Evolutionary conservation across 2,888 invertebrate species (phyloP).

Genomic region (Rotaria sp.): DNA sequence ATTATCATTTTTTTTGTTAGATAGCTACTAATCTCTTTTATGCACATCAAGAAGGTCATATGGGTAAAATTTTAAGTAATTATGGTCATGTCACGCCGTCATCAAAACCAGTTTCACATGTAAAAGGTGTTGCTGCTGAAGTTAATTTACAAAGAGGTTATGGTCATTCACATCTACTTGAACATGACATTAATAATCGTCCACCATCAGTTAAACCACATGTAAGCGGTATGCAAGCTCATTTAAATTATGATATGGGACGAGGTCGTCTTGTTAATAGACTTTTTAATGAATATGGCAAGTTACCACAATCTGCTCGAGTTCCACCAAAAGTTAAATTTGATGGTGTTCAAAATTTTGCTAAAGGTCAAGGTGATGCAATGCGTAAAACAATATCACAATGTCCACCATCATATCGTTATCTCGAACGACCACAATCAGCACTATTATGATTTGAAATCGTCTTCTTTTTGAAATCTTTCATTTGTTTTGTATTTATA

Average conservation of each 20-base stretch:
- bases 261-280: not conserved
- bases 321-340: not conserved
- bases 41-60: constrained; percentile 30
- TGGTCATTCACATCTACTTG: not conserved
- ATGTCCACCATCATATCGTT: constrained; percentile 8
- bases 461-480: not conserved
- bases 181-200: not conserved
- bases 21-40: not conserved
- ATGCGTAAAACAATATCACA: constrained; percentile 15
- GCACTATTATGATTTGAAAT: not conserved
- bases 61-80: constrained; percentile 29
- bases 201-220: too few species aligned
- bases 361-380: not conserved
- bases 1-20: not conserved
- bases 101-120: constrained; percentile 36
- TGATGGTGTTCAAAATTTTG: not conserved
- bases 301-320: not conserved
- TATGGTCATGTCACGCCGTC: constrained; percentile 24
- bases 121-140: constrained; percentile 32
- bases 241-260: not conserved
- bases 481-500: not conserved
- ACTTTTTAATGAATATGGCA: not conserved
- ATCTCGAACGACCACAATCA: not conserved
- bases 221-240: not conserved
- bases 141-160: not conserved